Conservation (phyloP, 1,140 invertebrate species). For the Cecropterus lyciades region DNA sequence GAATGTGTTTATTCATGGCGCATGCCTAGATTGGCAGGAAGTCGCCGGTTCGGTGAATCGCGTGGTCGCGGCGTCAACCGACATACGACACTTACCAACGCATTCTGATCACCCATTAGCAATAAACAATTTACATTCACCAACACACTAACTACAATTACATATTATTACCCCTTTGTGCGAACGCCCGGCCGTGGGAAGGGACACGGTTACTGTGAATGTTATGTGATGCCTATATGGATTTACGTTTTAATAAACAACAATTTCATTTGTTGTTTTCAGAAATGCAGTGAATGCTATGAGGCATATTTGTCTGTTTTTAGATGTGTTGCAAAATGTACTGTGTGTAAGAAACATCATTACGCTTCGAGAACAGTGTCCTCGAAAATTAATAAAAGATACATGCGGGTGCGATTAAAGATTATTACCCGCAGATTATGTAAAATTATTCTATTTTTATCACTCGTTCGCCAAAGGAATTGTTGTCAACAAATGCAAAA, state of each 20-base stretch:
- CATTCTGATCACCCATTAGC: slow-evolving; percentile 65
- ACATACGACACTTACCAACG: slow-evolving; percentile 56
- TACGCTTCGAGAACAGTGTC: slow-evolving; percentile 46
- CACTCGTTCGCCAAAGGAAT: slow-evolving; percentile 40
- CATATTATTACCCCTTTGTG: slow-evolving; percentile 32
- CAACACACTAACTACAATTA: slow-evolving; percentile 36
- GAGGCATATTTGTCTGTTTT: too few species aligned
- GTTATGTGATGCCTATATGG: too few species aligned
- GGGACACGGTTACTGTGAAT: slow-evolving; percentile 16
- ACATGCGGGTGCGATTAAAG: slow-evolving; percentile 66
- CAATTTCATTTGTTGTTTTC: slow-evolving; percentile 3
- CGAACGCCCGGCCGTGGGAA: slow-evolving; percentile 24
- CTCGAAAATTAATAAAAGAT: slow-evolving; percentile 60
- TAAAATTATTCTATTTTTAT: slow-evolving; percentile 58
- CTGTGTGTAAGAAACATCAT: slow-evolving; percentile 1
- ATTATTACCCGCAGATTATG: slow-evolving; percentile 74
- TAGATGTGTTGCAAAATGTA: background rate
- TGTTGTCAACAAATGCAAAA: slow-evolving; percentile 26
- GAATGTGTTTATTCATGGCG: slow-evolving; percentile 65
- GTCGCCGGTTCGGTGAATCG: slow-evolving; percentile 69
- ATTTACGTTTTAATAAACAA: slow-evolving; percentile 34
- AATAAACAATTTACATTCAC: slow-evolving; percentile 49
- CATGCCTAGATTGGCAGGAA: slow-evolving; percentile 64
- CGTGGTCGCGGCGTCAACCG: slow-evolving; percentile 50
- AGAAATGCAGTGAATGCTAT: too few species aligned